Evolutionary conservation across 2,888 invertebrate genomes (phyloP).

Genomic region (Apamea crenata): DNA sequence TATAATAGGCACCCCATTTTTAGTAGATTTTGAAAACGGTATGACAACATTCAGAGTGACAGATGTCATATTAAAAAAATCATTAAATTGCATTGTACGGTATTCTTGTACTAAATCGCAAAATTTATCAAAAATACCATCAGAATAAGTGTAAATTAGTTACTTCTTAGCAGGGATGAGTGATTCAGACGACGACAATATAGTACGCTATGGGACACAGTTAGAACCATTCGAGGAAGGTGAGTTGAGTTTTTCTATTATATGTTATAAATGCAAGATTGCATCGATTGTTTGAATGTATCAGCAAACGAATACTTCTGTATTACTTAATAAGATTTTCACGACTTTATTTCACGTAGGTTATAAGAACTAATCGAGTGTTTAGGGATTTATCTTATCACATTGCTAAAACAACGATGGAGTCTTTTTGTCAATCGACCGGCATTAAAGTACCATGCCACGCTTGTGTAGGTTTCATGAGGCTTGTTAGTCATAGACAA

Average conservation of each 20-base stretch:
- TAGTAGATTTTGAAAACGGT: neutral
- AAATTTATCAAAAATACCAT: slow-evolving; percentile 14
- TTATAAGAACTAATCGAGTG: neutral
- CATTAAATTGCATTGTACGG: neutral
- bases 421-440: neutral
- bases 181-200: slow-evolving; percentile 91
- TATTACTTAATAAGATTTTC: neutral
- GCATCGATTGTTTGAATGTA: neutral
- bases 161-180: slow-evolving; percentile 71
- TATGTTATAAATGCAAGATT: neutral
- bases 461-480: neutral
- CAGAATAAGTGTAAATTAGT: slow-evolving; percentile 21
- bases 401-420: neutral
- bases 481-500: neutral
- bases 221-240: slow-evolving; percentile 96
- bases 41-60: slow-evolving; percentile 1
- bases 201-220: slow-evolving; percentile 94
- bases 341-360: neutral
- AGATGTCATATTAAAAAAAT: slow-evolving; percentile 10
- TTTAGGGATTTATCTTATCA: neutral
- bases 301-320: neutral
- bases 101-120: neutral
- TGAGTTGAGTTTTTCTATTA: slow-evolving; percentile 73
- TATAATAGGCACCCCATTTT: neutral
- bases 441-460: neutral